Percentiles rank a stretch among this genome's conserved stretches.
Conservation (phyloP, 2,113 vertebrate species). For the Empidonax alnorum region DNA sequence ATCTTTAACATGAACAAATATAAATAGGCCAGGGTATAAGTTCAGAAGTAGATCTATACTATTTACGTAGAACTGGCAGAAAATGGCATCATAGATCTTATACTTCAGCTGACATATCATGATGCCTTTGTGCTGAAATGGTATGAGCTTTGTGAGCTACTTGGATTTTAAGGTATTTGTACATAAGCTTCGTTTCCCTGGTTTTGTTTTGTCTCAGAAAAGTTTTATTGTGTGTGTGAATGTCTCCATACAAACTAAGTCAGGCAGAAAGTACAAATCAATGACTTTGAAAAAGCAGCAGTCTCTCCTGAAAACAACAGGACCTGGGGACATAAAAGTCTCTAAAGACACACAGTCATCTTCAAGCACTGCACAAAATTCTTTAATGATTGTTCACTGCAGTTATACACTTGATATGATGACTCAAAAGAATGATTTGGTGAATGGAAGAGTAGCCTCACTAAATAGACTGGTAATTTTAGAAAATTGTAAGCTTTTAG, state of each 20-base stretch:
- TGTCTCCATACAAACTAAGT: not conserved
- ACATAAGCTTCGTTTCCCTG: not conserved
- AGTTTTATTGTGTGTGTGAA: not conserved
- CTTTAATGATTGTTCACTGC: not conserved
- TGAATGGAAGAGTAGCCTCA: not conserved
- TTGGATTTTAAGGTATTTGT: not conserved
- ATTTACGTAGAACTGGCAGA: not conserved
- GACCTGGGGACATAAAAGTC: not conserved
- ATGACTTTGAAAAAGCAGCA: slow-evolving; percentile 19
- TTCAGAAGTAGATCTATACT: not conserved
- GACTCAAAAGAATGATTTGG: not conserved
- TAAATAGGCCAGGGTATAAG: not conserved
- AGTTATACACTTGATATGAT: not conserved
- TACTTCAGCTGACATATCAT: not conserved
- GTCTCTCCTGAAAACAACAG: not conserved
- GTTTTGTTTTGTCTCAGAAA: not conserved
- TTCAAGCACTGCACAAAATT: not conserved
- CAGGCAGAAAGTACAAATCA: slow-evolving; percentile 25
- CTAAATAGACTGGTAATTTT: not conserved
- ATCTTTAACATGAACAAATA: not conserved
- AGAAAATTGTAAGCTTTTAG: not conserved
- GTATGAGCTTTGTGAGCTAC: not conserved
- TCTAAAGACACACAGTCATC: not conserved
- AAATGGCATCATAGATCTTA: not conserved
- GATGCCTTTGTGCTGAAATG: not conserved